Conservation (phyloP, 2,113 vertebrate genomes). For the Cryptomyrus ogoouensis region DNA sequence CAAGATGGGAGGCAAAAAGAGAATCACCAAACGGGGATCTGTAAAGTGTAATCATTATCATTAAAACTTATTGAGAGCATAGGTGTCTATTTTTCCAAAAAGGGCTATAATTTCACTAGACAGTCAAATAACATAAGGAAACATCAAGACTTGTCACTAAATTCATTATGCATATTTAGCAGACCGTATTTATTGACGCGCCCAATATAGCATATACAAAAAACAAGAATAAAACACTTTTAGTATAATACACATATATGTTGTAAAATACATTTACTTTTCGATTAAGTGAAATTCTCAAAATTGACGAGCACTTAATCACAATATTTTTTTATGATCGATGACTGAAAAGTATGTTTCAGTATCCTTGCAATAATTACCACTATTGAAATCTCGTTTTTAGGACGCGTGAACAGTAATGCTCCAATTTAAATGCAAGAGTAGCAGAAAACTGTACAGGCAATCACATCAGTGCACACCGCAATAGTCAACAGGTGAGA, state of each 20-base stretch:
- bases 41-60: background rate
- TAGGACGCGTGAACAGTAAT: background rate
- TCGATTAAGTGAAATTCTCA: background rate
- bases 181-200: background rate
- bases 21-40: background rate
- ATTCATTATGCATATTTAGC: background rate
- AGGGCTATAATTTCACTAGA: background rate
- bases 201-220: background rate
- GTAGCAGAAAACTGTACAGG: background rate
- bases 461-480: background rate
- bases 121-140: background rate
- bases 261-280: background rate
- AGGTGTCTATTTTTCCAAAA: background rate
- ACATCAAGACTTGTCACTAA: background rate
- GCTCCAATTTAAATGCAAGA: background rate
- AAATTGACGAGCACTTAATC: background rate
- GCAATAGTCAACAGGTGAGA: background rate
- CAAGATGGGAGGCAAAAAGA: background rate
- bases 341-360: background rate
- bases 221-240: background rate
- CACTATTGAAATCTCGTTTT: background rate
- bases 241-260: background rate
- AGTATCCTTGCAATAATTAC: too few species aligned
- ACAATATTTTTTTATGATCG: background rate
- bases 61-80: background rate